A percentile compares a stretch with the other conserved stretches of the same genome.
phyloP scores from a whole-genome alignment of 1,140 invertebrate species.

The Nasonia giraulti region DNA sequence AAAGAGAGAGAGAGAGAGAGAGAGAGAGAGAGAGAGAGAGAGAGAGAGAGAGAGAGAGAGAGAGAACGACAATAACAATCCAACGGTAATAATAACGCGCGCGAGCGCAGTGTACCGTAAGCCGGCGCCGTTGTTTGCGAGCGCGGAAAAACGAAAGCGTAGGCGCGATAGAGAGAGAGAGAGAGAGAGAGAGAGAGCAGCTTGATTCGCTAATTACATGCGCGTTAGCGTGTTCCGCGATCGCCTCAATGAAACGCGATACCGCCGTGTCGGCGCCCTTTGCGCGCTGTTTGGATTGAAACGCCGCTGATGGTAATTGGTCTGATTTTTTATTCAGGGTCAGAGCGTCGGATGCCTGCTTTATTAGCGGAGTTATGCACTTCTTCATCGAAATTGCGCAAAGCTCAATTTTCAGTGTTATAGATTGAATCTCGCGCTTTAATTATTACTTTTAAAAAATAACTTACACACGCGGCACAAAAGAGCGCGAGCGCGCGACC shows the following conservation, averaged over 20 bases:
- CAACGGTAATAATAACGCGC: not conserved
- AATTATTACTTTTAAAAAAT: too few species aligned
- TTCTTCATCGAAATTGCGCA: too few species aligned
- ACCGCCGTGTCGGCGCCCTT: not conserved
- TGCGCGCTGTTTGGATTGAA: not conserved
- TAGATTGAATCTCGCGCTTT: too few species aligned
- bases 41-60: too few species aligned
- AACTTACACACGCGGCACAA: too few species aligned
- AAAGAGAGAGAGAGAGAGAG: not conserved
- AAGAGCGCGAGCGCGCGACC: too few species aligned
- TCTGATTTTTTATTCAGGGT: not conserved
- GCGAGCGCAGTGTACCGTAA: not conserved
- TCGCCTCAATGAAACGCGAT: constrained; percentile 6
- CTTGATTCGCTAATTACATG: constrained; percentile 46
- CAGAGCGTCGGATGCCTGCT: not conserved
- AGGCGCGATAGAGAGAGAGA: not conserved
- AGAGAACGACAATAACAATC: not conserved
- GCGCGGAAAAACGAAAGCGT: constrained; percentile 1
- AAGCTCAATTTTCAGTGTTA: too few species aligned
- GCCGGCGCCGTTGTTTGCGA: not conserved
- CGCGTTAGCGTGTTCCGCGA: constrained; percentile 31
- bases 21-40: not conserved
- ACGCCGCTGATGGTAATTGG: not conserved
- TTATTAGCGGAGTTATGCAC: too few species aligned
- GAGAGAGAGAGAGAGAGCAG: not conserved